A percentile compares a stretch with the other conserved stretches of the same genome.
phyloP scores from a whole-genome alignment of 2,888 invertebrate genomes.

The Trachelus stipa region DNA sequence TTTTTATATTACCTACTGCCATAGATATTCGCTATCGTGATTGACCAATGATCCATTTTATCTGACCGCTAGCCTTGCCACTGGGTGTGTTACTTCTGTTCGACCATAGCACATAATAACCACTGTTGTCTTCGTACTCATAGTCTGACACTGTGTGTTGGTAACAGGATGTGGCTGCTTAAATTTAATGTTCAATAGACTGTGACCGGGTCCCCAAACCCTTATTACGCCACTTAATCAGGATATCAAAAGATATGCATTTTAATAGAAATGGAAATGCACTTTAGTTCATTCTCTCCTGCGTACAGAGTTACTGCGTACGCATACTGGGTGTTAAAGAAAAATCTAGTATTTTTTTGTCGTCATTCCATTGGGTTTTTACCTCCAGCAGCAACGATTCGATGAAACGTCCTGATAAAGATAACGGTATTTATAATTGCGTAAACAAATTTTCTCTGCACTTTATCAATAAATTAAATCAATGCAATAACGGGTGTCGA shows the following conservation, averaged over 20 bases:
- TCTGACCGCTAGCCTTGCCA: too few species aligned
- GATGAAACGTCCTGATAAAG: background rate
- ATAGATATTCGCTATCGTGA: too few species aligned
- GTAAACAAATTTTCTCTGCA: background rate
- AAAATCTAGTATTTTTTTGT: background rate
- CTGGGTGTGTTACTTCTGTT: background rate
- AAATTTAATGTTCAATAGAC: slow-evolving; percentile 51
- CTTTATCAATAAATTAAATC: background rate
- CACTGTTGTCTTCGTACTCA: background rate
- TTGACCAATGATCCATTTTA: too few species aligned
- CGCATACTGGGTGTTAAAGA: background rate
- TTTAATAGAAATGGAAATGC: slow-evolving; percentile 16
- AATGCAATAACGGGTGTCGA: too few species aligned
- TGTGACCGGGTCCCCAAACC: slow-evolving; percentile 36
- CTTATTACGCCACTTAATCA: slow-evolving; percentile 28
- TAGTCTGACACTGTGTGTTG: slow-evolving; percentile 21
- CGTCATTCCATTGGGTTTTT: background rate
- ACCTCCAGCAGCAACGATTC: background rate
- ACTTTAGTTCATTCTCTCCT: background rate
- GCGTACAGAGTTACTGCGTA: background rate
- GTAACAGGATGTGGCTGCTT: slow-evolving; percentile 49
- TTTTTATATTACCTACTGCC: too few species aligned
- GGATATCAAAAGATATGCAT: slow-evolving; percentile 22
- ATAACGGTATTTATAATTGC: background rate
- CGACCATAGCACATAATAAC: background rate